Base-by-base conservation (phyloP, 2,113 vertebrate genomes). In the Leptobrachium ailaonicum region DNA sequence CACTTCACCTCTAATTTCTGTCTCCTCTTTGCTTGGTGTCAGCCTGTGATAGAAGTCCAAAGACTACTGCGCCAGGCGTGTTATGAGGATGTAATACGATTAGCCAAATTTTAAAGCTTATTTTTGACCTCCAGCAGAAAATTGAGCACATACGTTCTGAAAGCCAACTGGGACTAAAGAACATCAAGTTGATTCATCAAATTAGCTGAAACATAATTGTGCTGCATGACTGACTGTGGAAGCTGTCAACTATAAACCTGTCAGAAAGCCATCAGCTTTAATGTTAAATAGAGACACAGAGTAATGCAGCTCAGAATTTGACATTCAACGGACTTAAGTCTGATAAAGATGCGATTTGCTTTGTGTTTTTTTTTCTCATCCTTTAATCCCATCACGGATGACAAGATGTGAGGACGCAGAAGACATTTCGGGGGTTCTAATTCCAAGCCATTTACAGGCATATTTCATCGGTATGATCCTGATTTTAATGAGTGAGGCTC, bases 131-230 rank as follows among this genome's bases (percentile, higher is more conserved):
- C 91, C 87, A 85, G 88, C 79, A 84, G 89, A 92, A 94, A 93
- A 93, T 85, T 92, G 91, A 91, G 93, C 89, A 88, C 90, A 88
- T 88, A 87, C 90, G 89, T 88, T 91, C 85, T 80, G 82, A 84
- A 91, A 94, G 95, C 92, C 94, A 92, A 88, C 75, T 71, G 92
- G 92, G 92, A 91, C 90, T 85, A 86, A 82, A 85, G 92, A 94
- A 95, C 94, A 95, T 94, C 90, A 92, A 94, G 95, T 95, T 94
- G 95, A 96, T 96, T 96, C 95, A 95, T 97, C 96, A 96, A 95
- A 97, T 97, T 94, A 97, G 91, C 89, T 91, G 91, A 89, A 84
- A 90, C 91, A 89, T 96, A 95, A 96, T 94, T 94, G 95, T 93
- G 83, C 92, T 84, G 93, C 95, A 90, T 94, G 94, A 95, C 91